Evolutionary conservation across 2,797 vertebrate genomes (phyloP).

Genomic region (Vipera ursinii): DNA sequence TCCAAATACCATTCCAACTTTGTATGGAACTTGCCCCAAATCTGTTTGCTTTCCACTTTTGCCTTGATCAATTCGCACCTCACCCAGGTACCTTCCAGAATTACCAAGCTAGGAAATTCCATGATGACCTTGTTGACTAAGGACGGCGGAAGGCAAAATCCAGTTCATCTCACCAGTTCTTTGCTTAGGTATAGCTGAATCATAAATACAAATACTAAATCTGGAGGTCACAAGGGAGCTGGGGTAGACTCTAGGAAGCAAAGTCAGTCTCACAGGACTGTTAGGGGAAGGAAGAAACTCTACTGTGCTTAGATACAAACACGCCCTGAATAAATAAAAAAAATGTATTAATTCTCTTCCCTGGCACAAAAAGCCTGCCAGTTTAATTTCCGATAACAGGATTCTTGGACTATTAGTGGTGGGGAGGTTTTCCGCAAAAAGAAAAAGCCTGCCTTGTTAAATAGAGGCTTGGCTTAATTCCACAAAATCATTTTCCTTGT

Average conservation of each 20-base stretch:
- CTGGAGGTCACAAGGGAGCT: not conserved
- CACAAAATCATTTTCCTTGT: not conserved
- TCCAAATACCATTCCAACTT: not conserved
- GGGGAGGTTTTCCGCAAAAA: not conserved
- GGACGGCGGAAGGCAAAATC: not conserved
- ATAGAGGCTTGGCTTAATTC: not conserved
- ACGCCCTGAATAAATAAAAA: too few species aligned
- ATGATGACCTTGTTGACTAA: not conserved
- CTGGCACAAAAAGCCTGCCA: not conserved
- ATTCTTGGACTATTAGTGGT: not conserved
- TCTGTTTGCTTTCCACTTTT: not conserved
- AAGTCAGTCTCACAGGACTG: not conserved
- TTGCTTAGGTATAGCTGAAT: not conserved
- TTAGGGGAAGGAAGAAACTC: not conserved
- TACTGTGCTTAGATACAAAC: not conserved
- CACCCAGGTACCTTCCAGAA: not conserved
- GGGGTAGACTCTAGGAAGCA: not conserved
- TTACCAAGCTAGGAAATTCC: not conserved
- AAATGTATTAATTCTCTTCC: not conserved
- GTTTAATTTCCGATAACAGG: not conserved
- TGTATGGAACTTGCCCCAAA: not conserved
- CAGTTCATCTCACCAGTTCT: not conserved
- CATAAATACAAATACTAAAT: not conserved
- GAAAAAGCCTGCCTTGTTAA: not conserved
- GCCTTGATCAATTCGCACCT: not conserved